These are phyloP conservation scores for Myotis vivesi DNA, from an alignment of 2,797 vertebrate species.

Conservation along the genomic window DNA sequence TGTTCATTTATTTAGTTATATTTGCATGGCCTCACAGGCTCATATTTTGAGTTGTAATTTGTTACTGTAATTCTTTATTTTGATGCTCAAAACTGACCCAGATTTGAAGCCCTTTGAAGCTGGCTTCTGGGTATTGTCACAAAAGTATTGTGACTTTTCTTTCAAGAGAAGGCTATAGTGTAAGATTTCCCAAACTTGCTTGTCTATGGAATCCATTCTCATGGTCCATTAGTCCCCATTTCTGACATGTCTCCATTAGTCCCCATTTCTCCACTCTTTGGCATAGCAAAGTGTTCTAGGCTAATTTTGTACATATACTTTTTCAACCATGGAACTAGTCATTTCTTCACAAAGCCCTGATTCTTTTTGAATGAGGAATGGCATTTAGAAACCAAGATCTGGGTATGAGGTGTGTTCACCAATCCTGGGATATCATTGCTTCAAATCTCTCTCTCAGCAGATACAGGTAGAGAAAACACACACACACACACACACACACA, in stretches of 20 bases:
- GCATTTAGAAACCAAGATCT: constrained; percentile 24
- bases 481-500: no score
- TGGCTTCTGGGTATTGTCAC: not conserved
- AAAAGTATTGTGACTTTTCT: no score
- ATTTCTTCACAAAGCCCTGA: not conserved
- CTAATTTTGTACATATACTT: not conserved
- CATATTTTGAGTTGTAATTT: not conserved
- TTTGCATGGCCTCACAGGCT: not conserved
- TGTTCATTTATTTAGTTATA: not conserved
- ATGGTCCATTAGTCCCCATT: no score
- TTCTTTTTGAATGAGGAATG: not conserved
- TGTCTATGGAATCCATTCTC: no score
- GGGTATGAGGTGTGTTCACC: not conserved
- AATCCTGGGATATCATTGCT: not conserved
- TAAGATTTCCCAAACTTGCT: no score
- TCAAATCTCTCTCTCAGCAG: not conserved
- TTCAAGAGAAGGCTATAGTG: no score
- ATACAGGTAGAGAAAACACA: not conserved
- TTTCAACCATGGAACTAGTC: not conserved
- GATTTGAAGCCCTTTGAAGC: not conserved
- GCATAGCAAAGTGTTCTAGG: not conserved
- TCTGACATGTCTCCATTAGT: not conserved
- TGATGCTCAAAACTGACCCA: not conserved
- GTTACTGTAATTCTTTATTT: not conserved
- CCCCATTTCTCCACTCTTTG: not conserved